Conservation (phyloP, 1,140 invertebrate species). For the Trypoxylus dichotomus region DNA sequence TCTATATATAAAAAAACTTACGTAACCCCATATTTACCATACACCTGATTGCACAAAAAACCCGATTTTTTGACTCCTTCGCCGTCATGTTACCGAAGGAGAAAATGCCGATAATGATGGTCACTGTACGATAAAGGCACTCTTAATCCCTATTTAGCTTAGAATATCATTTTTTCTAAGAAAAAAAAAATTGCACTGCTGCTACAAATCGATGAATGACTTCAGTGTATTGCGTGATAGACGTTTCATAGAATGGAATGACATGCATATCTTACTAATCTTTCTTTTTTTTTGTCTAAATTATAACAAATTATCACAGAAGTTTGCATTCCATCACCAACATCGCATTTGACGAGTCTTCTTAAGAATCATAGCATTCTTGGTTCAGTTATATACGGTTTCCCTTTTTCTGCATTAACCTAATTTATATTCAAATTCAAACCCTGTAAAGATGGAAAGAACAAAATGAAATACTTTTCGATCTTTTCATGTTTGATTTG, state of each 20-base stretch:
- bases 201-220: conserved; percentile 29
- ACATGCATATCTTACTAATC: conserved; percentile 22
- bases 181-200: conserved; percentile 22
- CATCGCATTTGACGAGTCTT: neutral
- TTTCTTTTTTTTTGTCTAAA: conserved; percentile 7
- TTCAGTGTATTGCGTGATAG: conserved; percentile 11
- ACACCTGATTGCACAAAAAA: conserved; percentile 55
- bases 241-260: conserved; percentile 25
- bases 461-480: neutral
- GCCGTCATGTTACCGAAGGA: conserved; percentile 8
- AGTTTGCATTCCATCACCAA: conserved; percentile 29
- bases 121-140: neutral
- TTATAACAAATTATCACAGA: conserved; percentile 35
- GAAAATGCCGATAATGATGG: conserved; percentile 7
- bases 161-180: conserved; percentile 5
- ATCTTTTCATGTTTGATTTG: too few relatives aligned
- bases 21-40: conserved; percentile 43
- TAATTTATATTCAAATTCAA: neutral
- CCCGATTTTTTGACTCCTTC: conserved; percentile 47
- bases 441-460: conserved; percentile 25
- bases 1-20: conserved; percentile 42
- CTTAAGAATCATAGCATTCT: neutral
- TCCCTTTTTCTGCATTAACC: neutral
- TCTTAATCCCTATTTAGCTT: conserved; percentile 21
- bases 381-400: neutral